Percentiles rank a stretch among this genome's conserved stretches.
These are phyloP conservation scores for Zaprionus gabonicus DNA, from an alignment of 1,140 invertebrate genomes.

Conservation along the genomic window DNA sequence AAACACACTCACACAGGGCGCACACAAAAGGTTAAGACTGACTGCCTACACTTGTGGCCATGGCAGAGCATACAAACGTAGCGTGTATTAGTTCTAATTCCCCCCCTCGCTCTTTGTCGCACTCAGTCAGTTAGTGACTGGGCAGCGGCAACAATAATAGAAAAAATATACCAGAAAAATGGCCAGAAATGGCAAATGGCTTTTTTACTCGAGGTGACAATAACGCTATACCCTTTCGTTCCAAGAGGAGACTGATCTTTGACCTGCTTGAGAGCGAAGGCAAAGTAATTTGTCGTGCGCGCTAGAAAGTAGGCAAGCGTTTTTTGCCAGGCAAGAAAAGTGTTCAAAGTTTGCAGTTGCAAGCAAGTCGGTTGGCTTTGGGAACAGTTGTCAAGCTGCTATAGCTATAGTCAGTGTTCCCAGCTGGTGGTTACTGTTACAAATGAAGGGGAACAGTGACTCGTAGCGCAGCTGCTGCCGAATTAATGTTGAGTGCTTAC, in stretches of 20 bases:
- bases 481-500: too few species aligned
- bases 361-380: background rate
- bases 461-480: too few species aligned
- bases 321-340: background rate
- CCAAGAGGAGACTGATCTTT: background rate
- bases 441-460: background rate
- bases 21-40: slow-evolving; percentile 48
- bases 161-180: slow-evolving; percentile 24
- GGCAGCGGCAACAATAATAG: slow-evolving; percentile 32
- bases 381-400: background rate
- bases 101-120: background rate
- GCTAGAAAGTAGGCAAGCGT: background rate
- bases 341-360: background rate
- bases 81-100: slow-evolving; percentile 33
- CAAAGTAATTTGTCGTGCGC: background rate
- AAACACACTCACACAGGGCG: slow-evolving; percentile 4
- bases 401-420: background rate
- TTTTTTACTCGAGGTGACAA: background rate
- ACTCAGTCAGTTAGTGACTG: slow-evolving; percentile 12
- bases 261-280: background rate
- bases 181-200: slow-evolving; percentile 9
- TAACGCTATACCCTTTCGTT: background rate
- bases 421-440: background rate
- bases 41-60: slow-evolving; percentile 44
- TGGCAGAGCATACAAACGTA: slow-evolving; percentile 17